Evolutionary conservation across 2,113 vertebrate genomes (phyloP), one percentile per base, ranked within the genome.

Genomic region (Cinclus cinclus): DNA sequence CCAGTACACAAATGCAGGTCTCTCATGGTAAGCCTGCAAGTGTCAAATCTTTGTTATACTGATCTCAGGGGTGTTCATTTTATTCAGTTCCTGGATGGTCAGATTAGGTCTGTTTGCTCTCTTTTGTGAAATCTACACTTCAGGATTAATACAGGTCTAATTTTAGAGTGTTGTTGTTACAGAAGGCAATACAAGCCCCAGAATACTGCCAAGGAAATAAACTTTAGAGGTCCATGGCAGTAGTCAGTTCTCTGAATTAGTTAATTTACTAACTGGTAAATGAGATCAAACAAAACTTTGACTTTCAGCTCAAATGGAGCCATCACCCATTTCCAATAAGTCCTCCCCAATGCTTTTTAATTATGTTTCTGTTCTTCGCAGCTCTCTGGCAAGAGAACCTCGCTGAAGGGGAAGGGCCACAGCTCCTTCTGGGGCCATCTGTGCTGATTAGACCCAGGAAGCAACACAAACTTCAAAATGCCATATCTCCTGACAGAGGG

Each of bases 261-360:
- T 50, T 78, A 35, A 58, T 58, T 76, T 58, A 24, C 52, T 35
- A 31, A 49, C 50, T 89, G 68, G 75, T 74, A 73, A 96, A 94
- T 23, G 70, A 87, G 63, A 92, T 96, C 87, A 95, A 96, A 80
- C 83, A 74, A 49, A 77, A 64, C 64, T 95, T 84, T 56, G 79
- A 77, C 75, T 62, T 86, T 28, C 68, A 75, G 85, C 76, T 94
- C 71, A 50, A 87, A 75, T 2, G 1, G 77, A 87, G 65, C n/a
- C 69, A 71, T 87, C 80, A 77, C 79, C 75, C 85, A 9, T 78
- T 92, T 56, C 83, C 59, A 59, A 50, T 33, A 83, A 49, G 71
- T 59, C 71, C 21, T 90, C 35, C 75, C 60, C 60, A 14, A 5
- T 47, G 60, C 2, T 70, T 90, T 92, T 55, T 44, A 97, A 86